Base-by-base conservation (phyloP, 1,140 invertebrate species). In the Cherax quadricarinatus region DNA sequence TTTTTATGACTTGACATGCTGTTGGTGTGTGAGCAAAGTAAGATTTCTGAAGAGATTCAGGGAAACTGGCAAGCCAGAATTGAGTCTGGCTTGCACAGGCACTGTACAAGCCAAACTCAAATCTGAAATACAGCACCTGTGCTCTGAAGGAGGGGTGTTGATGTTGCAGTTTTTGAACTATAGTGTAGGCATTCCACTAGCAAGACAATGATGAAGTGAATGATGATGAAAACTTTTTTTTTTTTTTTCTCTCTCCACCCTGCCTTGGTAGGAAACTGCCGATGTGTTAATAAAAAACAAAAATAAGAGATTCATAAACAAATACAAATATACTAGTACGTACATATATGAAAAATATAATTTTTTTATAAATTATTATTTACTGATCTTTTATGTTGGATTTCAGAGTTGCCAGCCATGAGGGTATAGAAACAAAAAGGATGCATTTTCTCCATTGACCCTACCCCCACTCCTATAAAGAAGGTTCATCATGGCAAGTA, bases 371-470 rank as follows among this genome's bases (percentile, higher is more conserved):
- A 30, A 21, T 75, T 30, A 24, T 1, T 75, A 7, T 75, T 70
- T 18, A 70, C 21, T 18, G 14, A 70, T 70, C 5, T 24, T 75
- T 75, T 30, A 21, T 7, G 6, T 75, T 30, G 6, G 6, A 75
- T 75, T 75, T 75, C 70, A 75, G 70, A 75, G n/a, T 30, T 9
- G 70, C 24, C 70, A 75, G 70, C n/a, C 70, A 75, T 75, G 70
- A 30, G 5, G 12, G 70, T 75, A 12, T 75, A 75, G n/a, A 75
- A 75, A 75, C 21, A 75, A 75, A 75, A 24, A 75, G 24, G 70
- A 75, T 75, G 70, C 18, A 75, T 75, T 75, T 21, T 75, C 21
- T 75, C 24, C 70, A 75, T 30, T 75, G 70, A 75, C 18, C 70
- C 4, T 75, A 30, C n/a, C 70, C 70, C 70, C 70, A 10, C 18